Evolutionary conservation across 1,140 invertebrate genomes (phyloP), one percentile per base, ranked within the genome.

Genomic region (Chelonus insularis): DNA sequence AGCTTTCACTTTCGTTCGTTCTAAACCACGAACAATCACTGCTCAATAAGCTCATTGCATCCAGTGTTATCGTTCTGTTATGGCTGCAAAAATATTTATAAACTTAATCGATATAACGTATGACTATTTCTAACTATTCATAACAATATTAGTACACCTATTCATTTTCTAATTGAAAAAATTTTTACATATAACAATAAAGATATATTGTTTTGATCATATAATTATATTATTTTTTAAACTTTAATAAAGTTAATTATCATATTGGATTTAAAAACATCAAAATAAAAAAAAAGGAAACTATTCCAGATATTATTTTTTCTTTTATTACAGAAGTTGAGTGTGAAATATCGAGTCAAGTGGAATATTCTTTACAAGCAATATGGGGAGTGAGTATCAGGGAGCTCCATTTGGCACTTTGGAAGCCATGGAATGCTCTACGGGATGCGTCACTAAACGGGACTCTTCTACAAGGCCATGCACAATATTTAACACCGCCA

Each of bases 361-460:
- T 90, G 39, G 82, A 86, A 32, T 91, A 91, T 70, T 87, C 85
- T 68, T 77, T 89, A 39, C 85, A 88, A 36, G 87, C 86, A 48
- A 89, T 88, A 76, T 91, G 89, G 89, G 89, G 89, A 16, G 89
- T 90, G 39, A 89, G 88, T 41, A 90, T 91, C 51, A 82, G 87
- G 61, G 87, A 90, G 67, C 81, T 91, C 56, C 89, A 91, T 70
- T 82, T 88, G 58, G 88, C 88, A 16, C 80, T 91, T 21, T 90
- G 89, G 88, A 83, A 87, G 45, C 87, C 89, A 2, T 88, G 87
- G 86, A 83, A 81, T 55, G 82, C 82, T 48, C 81, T 91, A 45
- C 83, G 84, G 29, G 85, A 86, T 70, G 79, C 86, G 68, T 79
- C 85, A 70, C 50, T 84, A 71, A 83, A 82, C 51, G 83, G 84